Percentiles rank a stretch among this genome's conserved stretches.
These are phyloP conservation scores for Onychorhynchus coronatus DNA, from an alignment of 2,113 vertebrate genomes.

Conservation along the genomic window DNA sequence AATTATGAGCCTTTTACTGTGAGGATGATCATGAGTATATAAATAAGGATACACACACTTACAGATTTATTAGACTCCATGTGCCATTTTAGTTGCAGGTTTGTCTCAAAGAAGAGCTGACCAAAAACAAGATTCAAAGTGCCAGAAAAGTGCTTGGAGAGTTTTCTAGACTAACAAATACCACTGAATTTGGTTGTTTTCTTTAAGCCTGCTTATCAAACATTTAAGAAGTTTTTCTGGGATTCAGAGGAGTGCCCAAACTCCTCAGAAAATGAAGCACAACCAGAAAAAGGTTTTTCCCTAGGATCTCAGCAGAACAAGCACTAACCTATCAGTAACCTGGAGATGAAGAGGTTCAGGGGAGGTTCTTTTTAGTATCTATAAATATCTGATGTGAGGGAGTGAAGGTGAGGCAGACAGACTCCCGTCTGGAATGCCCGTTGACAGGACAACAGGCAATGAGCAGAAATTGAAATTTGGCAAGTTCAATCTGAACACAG, in stretches of 20 bases:
- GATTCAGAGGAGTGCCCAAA: background rate
- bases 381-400: background rate
- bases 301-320: background rate
- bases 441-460: background rate
- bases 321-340: background rate
- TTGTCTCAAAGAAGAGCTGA: background rate
- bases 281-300: background rate
- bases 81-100: background rate
- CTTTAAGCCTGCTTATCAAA: background rate
- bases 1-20: background rate
- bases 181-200: background rate
- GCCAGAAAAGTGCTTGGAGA: background rate
- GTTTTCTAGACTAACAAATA: background rate
- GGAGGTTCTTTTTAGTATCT: background rate
- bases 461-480: background rate
- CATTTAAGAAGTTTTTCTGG: background rate
- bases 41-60: background rate
- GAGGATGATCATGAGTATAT: background rate
- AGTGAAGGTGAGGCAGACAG: background rate
- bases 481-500: background rate
- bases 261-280: background rate
- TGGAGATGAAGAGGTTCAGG: background rate
- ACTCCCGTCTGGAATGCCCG: background rate
- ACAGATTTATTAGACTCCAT: background rate
- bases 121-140: background rate